Evolutionary conservation across 2,888 invertebrate genomes (phyloP).

Genomic region (Agrotis ipsilon): DNA sequence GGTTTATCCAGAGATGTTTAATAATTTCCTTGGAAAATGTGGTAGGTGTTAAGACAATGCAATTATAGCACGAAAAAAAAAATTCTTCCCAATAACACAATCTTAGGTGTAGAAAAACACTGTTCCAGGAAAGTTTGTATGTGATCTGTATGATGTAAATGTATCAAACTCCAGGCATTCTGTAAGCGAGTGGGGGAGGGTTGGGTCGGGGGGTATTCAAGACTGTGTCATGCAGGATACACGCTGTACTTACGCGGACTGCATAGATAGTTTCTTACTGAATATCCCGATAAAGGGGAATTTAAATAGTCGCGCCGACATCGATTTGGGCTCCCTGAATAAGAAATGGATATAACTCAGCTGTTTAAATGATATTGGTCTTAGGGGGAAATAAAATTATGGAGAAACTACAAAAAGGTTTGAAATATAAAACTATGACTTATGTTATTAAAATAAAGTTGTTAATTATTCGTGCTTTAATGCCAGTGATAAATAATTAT

Average conservation of each 20-base stretch:
- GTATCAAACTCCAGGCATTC: conserved; percentile 38
- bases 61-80: not conserved
- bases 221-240: conserved; percentile 52
- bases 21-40: not conserved
- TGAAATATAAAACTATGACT: no score
- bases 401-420: no score
- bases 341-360: conserved; percentile 66
- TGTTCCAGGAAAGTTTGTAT: not conserved
- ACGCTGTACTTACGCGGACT: conserved; percentile 84
- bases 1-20: not conserved
- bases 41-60: not conserved
- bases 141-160: conserved; percentile 19
- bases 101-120: not conserved
- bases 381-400: not conserved
- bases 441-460: no score
- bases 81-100: not conserved
- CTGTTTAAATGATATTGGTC: conserved; percentile 36
- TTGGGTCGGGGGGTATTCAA: conserved; percentile 27
- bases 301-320: conserved; percentile 80
- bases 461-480: no score
- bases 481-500: no score
- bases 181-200: conserved; percentile 27
- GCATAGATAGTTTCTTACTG: conserved; percentile 83
- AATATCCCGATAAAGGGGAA: conserved; percentile 83
- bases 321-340: conserved; percentile 81